Percentiles rank a stretch among this genome's conserved stretches.
Evolutionary conservation across 2,113 vertebrate genomes (phyloP).

Genomic region (Mionectes macconnelli): DNA sequence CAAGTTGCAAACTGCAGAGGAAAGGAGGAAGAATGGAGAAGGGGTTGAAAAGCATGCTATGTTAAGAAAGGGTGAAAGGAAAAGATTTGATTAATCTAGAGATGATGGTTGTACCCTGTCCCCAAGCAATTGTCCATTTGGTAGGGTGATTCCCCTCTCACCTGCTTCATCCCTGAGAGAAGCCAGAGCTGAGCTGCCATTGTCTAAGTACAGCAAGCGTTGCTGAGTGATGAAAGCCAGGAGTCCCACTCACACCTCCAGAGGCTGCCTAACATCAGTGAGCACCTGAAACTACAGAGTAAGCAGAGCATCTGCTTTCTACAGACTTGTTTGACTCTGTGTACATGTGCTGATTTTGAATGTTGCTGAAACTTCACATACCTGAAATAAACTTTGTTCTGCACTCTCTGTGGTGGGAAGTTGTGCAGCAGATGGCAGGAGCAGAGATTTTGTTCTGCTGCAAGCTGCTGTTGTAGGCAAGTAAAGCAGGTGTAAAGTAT

Average conservation of each 20-base stretch:
- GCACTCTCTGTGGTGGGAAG: not conserved
- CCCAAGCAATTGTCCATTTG: not conserved
- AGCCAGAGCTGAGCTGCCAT: not conserved
- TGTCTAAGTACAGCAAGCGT: accelerated
- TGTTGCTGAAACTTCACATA: not conserved
- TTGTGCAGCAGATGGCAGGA: not conserved
- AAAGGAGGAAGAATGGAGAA: not conserved
- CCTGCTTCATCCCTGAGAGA: not conserved
- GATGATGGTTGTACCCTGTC: not conserved
- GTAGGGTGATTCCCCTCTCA: not conserved
- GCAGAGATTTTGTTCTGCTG: not conserved
- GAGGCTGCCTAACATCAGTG: not conserved
- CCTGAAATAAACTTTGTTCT: not conserved
- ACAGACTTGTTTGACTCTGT: not conserved
- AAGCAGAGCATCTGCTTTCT: not conserved
- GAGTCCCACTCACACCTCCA: not conserved
- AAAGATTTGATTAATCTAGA: not conserved
- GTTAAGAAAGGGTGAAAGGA: not conserved
- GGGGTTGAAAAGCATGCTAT: not conserved
- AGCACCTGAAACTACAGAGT: not conserved
- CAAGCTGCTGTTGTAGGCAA: not conserved
- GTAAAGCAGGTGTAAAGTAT: not conserved
- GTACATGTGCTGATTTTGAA: not conserved
- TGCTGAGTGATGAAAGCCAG: not conserved
- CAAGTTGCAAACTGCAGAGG: not conserved